phyloP scores from a whole-genome alignment of 2,888 invertebrate genomes.

The Polyploca ridens region DNA sequence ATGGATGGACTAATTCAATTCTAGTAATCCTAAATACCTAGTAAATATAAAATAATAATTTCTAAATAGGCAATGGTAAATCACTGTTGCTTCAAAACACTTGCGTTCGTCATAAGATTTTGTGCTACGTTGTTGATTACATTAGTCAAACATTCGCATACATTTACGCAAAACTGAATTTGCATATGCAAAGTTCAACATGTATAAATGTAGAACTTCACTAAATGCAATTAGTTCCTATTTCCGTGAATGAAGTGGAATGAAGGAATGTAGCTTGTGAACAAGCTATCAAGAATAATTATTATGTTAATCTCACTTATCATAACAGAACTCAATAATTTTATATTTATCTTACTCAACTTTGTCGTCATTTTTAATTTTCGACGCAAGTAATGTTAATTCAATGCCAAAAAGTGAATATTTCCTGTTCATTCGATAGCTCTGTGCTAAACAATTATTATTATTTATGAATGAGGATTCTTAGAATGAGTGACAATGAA shows the following conservation, averaged over 20 bases:
- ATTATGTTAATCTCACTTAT: too few species aligned
- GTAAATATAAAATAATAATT: too few species aligned
- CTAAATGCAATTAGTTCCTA: too few species aligned
- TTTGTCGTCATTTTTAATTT: slow-evolving; percentile 11
- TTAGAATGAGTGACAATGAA: slow-evolving; percentile 57
- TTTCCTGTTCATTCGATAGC: slow-evolving; percentile 48
- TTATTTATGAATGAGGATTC: slow-evolving; percentile 75
- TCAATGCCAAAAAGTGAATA: slow-evolving; percentile 22
- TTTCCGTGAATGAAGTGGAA: too few species aligned
- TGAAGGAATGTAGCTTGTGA: too few species aligned
- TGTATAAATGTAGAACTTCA: background rate
- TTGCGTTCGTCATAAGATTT: background rate
- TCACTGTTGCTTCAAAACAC: background rate
- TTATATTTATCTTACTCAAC: background rate
- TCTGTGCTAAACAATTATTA: slow-evolving; percentile 60
- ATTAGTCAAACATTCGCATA: background rate
- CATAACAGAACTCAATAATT: background rate
- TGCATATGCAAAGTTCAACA: background rate
- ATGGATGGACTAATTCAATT: too few species aligned
- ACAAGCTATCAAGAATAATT: too few species aligned
- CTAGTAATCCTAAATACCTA: too few species aligned
- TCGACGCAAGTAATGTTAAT: slow-evolving; percentile 3
- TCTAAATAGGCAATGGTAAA: background rate
- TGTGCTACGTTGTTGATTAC: slow-evolving; percentile 1
- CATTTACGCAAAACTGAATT: background rate